phyloP scores from a whole-genome alignment of 2,797 vertebrate genomes.

The Martes flavigula region DNA sequence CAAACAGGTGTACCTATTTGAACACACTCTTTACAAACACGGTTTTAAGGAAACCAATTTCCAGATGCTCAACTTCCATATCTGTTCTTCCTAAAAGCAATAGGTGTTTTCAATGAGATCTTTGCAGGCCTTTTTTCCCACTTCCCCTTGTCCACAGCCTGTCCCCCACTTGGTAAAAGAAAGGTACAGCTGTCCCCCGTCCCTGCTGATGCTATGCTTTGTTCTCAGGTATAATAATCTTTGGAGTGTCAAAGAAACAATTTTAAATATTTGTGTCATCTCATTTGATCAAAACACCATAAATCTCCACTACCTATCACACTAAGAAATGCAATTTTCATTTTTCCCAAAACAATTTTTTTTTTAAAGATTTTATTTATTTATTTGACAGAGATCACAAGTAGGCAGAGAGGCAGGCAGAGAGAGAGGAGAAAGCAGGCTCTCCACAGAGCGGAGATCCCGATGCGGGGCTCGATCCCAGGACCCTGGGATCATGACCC shows the following conservation, averaged over 20 bases:
- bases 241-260: neutral
- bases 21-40: neutral
- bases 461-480: no score
- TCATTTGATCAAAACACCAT: neutral
- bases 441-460: no score
- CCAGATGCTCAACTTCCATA: neutral
- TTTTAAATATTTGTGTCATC: neutral
- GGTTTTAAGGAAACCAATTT: neutral
- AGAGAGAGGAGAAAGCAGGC: no score
- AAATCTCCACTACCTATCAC: neutral
- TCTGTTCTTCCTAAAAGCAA: neutral
- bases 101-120: neutral
- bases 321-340: neutral
- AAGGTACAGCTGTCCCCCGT: neutral
- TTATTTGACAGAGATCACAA: no score
- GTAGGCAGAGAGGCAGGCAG: no score
- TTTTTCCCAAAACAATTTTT: neutral
- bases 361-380: no score
- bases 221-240: neutral
- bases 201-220: neutral
- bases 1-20: neutral
- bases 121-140: neutral
- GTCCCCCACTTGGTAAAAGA: neutral
- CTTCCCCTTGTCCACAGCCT: neutral
- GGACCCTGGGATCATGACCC: no score